A percentile compares a stretch with the other conserved stretches of the same genome.
These are phyloP conservation scores for Rhizomys pruinosus DNA, from an alignment of 2,113 vertebrate genomes.

Conservation along the genomic window DNA sequence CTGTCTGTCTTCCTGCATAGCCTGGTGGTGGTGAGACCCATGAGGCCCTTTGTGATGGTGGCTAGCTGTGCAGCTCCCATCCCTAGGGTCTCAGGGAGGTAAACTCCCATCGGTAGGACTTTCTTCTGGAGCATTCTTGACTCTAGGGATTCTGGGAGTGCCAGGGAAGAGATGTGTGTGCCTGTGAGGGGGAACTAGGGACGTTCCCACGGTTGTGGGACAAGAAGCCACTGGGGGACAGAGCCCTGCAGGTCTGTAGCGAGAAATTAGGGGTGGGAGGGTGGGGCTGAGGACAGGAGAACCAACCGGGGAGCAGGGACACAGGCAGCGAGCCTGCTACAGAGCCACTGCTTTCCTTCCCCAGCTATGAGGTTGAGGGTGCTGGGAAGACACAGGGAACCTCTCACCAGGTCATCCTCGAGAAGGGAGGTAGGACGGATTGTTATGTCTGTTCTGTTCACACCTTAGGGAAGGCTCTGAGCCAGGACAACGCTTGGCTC, in stretches of 20 bases:
- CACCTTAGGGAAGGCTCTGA: neutral
- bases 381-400: fast-evolving
- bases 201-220: fast-evolving
- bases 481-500: neutral
- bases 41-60: neutral
- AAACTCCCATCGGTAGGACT: neutral
- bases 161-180: neutral
- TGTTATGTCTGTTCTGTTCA: fast-evolving
- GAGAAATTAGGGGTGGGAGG: too few species aligned
- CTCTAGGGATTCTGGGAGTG: neutral
- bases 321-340: fast-evolving
- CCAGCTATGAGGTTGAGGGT: neutral
- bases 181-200: neutral
- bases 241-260: neutral
- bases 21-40: fast-evolving
- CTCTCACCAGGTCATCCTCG: fast-evolving
- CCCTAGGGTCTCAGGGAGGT: neutral
- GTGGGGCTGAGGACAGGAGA: neutral
- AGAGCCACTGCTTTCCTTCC: neutral
- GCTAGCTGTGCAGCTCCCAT: neutral
- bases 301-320: neutral
- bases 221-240: neutral
- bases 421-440: too few species aligned
- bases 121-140: neutral
- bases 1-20: neutral